Evolutionary conservation across 2,797 vertebrate species (phyloP).

Genomic region (Gymnodraco acuticeps): DNA sequence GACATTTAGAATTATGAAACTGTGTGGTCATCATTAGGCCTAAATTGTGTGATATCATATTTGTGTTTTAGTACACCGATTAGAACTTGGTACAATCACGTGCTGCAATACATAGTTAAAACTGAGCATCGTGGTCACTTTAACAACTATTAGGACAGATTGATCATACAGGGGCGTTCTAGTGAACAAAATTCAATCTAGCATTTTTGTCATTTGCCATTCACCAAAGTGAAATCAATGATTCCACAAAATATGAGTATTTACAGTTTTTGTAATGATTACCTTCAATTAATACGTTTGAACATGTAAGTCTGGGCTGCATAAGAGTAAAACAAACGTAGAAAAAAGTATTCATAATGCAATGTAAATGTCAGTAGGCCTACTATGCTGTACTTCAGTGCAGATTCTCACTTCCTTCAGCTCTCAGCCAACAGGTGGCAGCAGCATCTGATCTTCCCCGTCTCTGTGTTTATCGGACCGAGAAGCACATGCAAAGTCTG

Average conservation of each 20-base stretch:
- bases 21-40: background rate
- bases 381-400: background rate
- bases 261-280: background rate
- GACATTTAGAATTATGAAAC: constrained; percentile 24
- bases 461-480: constrained; percentile 27
- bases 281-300: background rate
- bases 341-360: background rate
- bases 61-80: background rate
- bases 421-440: constrained; percentile 74
- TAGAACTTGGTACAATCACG: background rate
- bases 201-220: background rate
- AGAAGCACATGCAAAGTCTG: constrained; percentile 39
- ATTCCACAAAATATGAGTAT: background rate
- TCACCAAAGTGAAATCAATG: too few species aligned
- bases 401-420: background rate
- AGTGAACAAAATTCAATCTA: background rate
- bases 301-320: background rate
- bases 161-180: background rate
- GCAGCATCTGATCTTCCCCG: constrained; percentile 63
- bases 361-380: background rate
- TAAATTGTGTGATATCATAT: background rate
- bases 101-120: background rate
- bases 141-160: background rate
- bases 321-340: background rate
- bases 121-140: background rate